Evolutionary conservation across 2,888 invertebrate species (phyloP), one percentile per base, ranked within the genome.

Genomic region (Drosophila anomalata): DNA sequence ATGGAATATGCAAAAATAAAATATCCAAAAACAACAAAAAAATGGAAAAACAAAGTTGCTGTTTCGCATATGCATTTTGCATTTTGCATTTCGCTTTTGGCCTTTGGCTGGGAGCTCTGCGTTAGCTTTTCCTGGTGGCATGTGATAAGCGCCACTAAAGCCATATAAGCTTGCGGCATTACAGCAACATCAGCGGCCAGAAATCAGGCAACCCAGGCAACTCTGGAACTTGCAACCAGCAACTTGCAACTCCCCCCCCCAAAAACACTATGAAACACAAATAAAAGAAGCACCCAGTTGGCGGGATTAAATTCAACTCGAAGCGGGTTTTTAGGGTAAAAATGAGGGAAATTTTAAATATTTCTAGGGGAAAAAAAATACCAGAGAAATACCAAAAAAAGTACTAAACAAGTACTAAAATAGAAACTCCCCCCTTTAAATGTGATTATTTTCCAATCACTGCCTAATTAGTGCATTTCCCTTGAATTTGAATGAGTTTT

Each of bases 121-220:
- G 39, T 46, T 48, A 50, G 55, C 50, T 9, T 54, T 63, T 56
- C 75, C 78, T 73, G 79, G 44, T 53, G 55, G 67, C 55, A 73
- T 69, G 75, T 78, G 82, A 85, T 82, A 82, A 82, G 87, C 79
- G 77, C 66, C 55, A 46, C 54, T 33, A 63, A 87, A 84, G 63
- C 75, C 66, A 78, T 60, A 76, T 62, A 83, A 87, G 81, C 80
- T 73, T 39, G 33, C 53, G 67, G 66, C 72, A 78, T 87, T 78
- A 73, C 81, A 81, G 55, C 67, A 79, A 71, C 50, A 74, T 58
- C 54, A 73, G 56, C 44, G 26, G 67, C 24, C 53, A 62, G 39
- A 20, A 62, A 60, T 41, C 57, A 17, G 46, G 46, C 53, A 65
- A 20, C 53, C 31, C 31, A 12, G 42, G 39, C 36, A 41, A 31